Conservation (phyloP, 2,888 invertebrate genomes). For the Chymomyza caudatula region DNA sequence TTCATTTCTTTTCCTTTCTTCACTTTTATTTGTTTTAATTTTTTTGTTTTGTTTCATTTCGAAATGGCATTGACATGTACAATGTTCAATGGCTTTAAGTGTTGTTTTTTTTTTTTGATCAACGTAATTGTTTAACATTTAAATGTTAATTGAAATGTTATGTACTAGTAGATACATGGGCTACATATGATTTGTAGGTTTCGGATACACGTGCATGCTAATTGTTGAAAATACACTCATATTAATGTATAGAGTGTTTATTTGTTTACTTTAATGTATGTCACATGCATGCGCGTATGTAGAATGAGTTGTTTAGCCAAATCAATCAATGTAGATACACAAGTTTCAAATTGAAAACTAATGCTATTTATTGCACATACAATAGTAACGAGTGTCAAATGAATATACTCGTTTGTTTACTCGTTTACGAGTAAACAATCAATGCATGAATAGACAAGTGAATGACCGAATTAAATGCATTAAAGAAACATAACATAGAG, state of each 20-base stretch:
- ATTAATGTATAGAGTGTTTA: not conserved
- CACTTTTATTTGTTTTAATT: not conserved
- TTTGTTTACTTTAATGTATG: not conserved
- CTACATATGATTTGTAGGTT: not conserved
- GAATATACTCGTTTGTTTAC: not conserved
- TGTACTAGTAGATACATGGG: not conserved
- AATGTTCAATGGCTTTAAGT: not conserved
- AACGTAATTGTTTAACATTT: slow-evolving; percentile 21
- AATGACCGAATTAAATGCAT: no score
- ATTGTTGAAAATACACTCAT: not conserved
- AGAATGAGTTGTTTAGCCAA: not conserved
- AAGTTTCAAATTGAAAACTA: not conserved
- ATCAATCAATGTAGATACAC: not conserved
- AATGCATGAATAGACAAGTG: not conserved
- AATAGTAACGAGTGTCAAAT: not conserved
- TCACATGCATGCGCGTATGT: not conserved
- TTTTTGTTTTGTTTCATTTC: not conserved
- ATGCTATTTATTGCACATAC: not conserved
- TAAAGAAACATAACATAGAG: no score
- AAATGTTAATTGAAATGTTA: slow-evolving; percentile 46
- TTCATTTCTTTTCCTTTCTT: not conserved
- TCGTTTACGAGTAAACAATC: no score
- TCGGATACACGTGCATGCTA: not conserved
- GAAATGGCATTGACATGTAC: not conserved
- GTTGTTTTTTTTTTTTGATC: not conserved